These are phyloP conservation scores for Mythimna ferrago DNA, from an alignment of 2,888 invertebrate species.

Conservation along the genomic window DNA sequence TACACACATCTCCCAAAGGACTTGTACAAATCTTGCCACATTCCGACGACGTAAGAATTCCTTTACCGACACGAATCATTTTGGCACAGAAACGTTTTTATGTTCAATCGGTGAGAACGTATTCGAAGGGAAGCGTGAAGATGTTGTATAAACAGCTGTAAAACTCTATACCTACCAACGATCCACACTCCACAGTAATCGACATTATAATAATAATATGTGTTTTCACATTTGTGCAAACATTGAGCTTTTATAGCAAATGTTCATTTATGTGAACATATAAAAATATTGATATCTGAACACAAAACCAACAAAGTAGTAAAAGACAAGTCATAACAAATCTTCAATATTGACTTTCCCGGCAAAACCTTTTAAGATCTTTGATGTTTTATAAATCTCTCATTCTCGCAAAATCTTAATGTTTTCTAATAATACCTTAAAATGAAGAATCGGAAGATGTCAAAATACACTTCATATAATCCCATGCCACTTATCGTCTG, in stretches of 20 bases:
- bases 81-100: conserved; percentile 77
- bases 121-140: conserved; percentile 71
- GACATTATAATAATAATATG: conserved; percentile 51
- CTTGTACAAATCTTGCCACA: conserved; percentile 79
- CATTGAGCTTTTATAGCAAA: conserved; percentile 50
- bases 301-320: conserved; percentile 50
- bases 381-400: conserved; percentile 37
- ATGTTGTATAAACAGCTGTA: conserved; percentile 70
- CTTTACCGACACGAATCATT: conserved; percentile 74
- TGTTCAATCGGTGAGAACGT: conserved; percentile 77
- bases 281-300: conserved; percentile 53
- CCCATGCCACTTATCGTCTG: conserved; percentile 52
- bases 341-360: conserved; percentile 30
- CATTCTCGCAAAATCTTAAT: conserved; percentile 35
- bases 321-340: conserved; percentile 51
- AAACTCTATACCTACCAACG: conserved; percentile 56
- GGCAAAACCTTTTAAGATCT: conserved; percentile 28
- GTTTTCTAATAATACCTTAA: conserved; percentile 26
- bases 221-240: conserved; percentile 48
- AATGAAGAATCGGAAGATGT: conserved; percentile 14
- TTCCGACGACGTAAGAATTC: conserved; percentile 74
- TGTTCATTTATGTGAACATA: conserved; percentile 51
- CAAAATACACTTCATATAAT: conserved; percentile 48
- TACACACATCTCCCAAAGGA: conserved; percentile 70
- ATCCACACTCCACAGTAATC: conserved; percentile 53